Evolutionary conservation across 2,888 invertebrate species (phyloP).

Genomic region (Tachina grossa): DNA sequence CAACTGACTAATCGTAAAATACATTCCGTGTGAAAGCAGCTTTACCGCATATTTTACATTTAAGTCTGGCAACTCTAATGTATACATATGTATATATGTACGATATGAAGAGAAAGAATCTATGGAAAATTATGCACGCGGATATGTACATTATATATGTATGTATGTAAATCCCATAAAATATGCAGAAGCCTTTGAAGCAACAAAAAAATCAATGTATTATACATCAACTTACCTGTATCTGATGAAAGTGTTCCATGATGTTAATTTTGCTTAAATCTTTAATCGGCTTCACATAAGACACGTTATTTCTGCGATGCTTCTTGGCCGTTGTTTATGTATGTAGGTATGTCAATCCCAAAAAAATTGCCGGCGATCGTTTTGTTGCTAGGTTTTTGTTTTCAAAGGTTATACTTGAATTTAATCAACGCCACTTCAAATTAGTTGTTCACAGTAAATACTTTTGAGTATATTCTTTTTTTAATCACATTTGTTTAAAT

Average conservation of each 20-base stretch:
- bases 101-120: neutral
- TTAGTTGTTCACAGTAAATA: slow-evolving; percentile 7
- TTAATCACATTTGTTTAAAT: slow-evolving; percentile 13
- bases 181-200: neutral
- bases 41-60: too few species aligned
- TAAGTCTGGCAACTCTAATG: neutral
- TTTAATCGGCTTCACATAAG: slow-evolving; percentile 62
- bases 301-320: neutral
- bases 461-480: slow-evolving; percentile 17
- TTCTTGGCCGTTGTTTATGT: neutral
- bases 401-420: neutral
- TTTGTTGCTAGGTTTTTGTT: neutral
- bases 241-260: slow-evolving; percentile 82
- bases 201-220: slow-evolving; percentile 71
- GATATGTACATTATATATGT: neutral
- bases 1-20: too few species aligned
- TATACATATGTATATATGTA: neutral
- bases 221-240: slow-evolving; percentile 80
- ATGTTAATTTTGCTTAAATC: slow-evolving; percentile 73
- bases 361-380: neutral
- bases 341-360: neutral
- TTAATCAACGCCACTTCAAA: neutral
- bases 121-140: neutral
- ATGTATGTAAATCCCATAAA: neutral
- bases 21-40: too few species aligned